Evolutionary conservation across 2,113 vertebrate species (phyloP).

Genomic region (Dromiciops gliroides): DNA sequence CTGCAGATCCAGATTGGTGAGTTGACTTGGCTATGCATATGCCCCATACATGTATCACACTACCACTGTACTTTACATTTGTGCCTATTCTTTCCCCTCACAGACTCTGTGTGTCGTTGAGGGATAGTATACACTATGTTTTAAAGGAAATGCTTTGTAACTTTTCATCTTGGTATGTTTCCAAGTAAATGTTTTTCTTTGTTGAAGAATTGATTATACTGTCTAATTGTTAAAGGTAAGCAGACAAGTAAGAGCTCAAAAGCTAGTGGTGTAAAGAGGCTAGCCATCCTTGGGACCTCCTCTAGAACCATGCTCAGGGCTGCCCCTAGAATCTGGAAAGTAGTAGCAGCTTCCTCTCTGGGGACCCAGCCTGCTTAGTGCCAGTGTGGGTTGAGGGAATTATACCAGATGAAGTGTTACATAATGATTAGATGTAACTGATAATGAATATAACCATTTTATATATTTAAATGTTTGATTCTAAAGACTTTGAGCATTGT

Average conservation of each 20-base stretch:
- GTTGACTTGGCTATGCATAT: not conserved
- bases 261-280: not conserved
- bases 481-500: not conserved
- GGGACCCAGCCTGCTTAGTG: not conserved
- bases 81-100: not conserved
- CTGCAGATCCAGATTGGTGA: not conserved
- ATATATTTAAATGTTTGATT: not conserved
- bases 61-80: not conserved
- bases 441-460: not conserved
- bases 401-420: not conserved
- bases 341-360: not conserved
- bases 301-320: no score
- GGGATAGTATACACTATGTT: not conserved
- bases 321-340: not conserved
- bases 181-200: not conserved
- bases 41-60: not conserved
- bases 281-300: not conserved
- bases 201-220: not conserved
- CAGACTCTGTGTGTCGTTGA: not conserved
- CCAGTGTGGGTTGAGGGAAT: not conserved
- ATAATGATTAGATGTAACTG: not conserved
- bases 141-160: not conserved
- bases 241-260: not conserved
- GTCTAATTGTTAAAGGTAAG: not conserved
- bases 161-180: not conserved